Evolutionary conservation across 1,140 invertebrate species (phyloP).

Genomic region (Cheumatopsyche charites): DNA sequence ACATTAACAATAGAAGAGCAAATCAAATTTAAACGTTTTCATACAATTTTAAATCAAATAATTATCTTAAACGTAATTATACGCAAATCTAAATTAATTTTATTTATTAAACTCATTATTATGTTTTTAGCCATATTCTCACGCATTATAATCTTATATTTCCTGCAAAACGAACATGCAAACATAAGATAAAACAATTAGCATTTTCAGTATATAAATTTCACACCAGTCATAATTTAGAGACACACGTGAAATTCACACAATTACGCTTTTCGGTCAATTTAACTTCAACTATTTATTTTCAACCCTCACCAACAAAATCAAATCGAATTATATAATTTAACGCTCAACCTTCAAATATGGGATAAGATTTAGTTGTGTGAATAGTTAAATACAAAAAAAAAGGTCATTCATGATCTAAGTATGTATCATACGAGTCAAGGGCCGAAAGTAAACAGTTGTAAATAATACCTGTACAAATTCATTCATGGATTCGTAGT

Average conservation of each 20-base stretch:
- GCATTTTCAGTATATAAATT: constrained; percentile 7
- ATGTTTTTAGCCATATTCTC: background rate
- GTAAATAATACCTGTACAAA: constrained; percentile 31
- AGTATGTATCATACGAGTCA: constrained; percentile 4
- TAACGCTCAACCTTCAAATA: too few relatives aligned
- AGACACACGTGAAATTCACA: too few relatives aligned
- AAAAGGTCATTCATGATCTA: too few relatives aligned
- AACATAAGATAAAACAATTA: constrained; percentile 9
- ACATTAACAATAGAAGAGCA: too few relatives aligned
- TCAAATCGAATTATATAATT: too few relatives aligned
- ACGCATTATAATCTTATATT: background rate
- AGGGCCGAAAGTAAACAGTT: constrained; percentile 21
- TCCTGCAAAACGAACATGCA: constrained; percentile 11
- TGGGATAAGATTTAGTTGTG: too few relatives aligned
- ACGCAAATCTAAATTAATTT: background rate
- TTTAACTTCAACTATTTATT: too few relatives aligned
- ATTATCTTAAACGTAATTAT: background rate
- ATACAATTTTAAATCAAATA: background rate
- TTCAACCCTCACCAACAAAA: too few relatives aligned
- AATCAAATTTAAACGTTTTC: too few relatives aligned
- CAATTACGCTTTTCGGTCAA: too few relatives aligned
- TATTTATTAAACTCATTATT: too few relatives aligned
- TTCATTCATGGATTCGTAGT: constrained; percentile 8
- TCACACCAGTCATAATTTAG: background rate
- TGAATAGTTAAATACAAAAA: too few relatives aligned